These are phyloP conservation scores for Gavialis gangeticus DNA, from an alignment of 2,113 vertebrate genomes.

Conservation along the genomic window DNA sequence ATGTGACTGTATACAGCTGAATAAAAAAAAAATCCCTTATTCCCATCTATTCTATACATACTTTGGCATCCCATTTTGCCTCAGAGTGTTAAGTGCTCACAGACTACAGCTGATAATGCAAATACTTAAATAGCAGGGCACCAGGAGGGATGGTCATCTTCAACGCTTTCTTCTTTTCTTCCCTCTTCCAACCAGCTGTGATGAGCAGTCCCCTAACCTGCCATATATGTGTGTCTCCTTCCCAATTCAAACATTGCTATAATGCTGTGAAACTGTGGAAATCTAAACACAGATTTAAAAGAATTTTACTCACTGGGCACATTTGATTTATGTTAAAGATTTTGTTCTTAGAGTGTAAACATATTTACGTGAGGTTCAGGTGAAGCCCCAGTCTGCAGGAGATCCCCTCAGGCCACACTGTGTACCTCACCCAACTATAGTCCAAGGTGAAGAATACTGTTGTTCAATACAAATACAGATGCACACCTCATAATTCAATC, in stretches of 20 bases:
- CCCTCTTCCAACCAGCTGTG: slow-evolving; percentile 7
- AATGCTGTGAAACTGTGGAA: not conserved
- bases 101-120: not conserved
- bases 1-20: not conserved
- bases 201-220: slow-evolving; percentile 7
- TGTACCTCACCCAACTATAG: not conserved
- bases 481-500: not conserved
- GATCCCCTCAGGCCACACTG: not conserved
- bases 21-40: not conserved
- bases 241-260: not conserved
- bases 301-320: not conserved
- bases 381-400: not conserved
- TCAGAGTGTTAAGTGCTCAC: not conserved
- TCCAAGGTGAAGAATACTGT: slow-evolving; percentile 22
- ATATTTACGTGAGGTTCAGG: not conserved
- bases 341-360: slow-evolving; percentile 31
- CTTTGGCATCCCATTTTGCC: not conserved
- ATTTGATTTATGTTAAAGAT: slow-evolving; percentile 7
- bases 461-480: slow-evolving; percentile 16
- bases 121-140: not conserved
- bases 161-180: slow-evolving; percentile 21
- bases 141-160: not conserved
- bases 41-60: not conserved
- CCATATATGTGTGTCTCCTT: not conserved
- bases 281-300: not conserved